These are phyloP conservation scores for Hoplias malabaricus DNA, from an alignment of 2,113 vertebrate genomes.

Conservation along the genomic window DNA sequence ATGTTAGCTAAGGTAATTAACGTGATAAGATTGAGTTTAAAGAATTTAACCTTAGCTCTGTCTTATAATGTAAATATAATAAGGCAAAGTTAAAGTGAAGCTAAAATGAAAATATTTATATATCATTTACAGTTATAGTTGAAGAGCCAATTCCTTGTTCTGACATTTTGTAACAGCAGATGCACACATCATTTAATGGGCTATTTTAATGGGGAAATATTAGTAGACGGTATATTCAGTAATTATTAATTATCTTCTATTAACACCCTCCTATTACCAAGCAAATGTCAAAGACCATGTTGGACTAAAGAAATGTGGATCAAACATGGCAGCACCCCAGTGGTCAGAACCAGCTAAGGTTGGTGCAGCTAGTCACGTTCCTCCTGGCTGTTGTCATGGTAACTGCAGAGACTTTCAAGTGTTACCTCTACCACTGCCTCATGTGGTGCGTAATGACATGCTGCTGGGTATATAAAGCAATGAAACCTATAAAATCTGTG, in stretches of 20 bases:
- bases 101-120: neutral
- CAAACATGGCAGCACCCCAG: neutral
- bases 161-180: neutral
- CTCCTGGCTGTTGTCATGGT: constrained; percentile 31
- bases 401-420: constrained; percentile 6
- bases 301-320: neutral
- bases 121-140: neutral
- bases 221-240: neutral
- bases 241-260: neutral
- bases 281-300: neutral
- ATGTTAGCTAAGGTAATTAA: neutral
- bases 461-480: neutral
- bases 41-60: neutral
- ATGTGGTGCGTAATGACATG: neutral
- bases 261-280: neutral
- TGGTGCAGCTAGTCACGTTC: constrained; percentile 12
- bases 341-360: constrained; percentile 5
- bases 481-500: neutral
- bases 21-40: neutral
- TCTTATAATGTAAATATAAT: neutral
- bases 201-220: neutral
- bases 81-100: neutral
- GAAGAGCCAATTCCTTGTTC: neutral
- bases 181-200: neutral
- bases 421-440: neutral